Base-by-base conservation (phyloP, 2,797 vertebrate species). In the Denticeps clupeoides region DNA sequence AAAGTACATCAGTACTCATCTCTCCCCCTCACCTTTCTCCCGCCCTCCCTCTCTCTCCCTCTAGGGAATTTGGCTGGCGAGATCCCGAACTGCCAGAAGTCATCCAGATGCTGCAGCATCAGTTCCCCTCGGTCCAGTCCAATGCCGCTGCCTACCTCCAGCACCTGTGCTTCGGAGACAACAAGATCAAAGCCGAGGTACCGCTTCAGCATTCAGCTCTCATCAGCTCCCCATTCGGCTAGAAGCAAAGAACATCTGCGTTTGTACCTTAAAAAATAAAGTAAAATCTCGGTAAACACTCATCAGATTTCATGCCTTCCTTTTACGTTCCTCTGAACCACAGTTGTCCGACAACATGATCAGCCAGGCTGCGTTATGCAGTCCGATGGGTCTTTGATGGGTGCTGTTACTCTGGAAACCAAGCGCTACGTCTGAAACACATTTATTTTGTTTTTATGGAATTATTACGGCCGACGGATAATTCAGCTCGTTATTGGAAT, bases 41-140 rank as follows among this genome's bases (percentile, higher is more conserved):
- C 12, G 56, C 11, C 44, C 25, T 22, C 27, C 53, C 38, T 46
- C 37, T 47, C 53, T 40, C 26, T n/a, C 16, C 24, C 23, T 58
- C 64, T 72, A 99, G 94, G 82, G 95, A 99, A 73, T 97, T 97
- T 55, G 95, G 93, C 62, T 99, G 95, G 95, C 82, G 95, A 81
- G 95, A 99, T 78, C 95, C 95, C 0, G 95, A 99, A 70, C 87
- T 99, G 69, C 95, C 95, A 25, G 95, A 99, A 71, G 95, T 99
- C 65, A 99, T 99, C 72, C 94, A 98, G 79, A 98, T 99, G 95
- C 72, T 99, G 58, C 95, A 98, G 51, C 93, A 99, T 68, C 93
- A 99, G 12, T 99, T 99, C 64, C 95, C 94, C n/a, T 99, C 95
- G 0, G 95, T 99, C 59, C 95, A 99, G 69, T 97, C 95, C 7